Conservation (phyloP, 1,140 invertebrate genomes). For the Apis cerana region DNA sequence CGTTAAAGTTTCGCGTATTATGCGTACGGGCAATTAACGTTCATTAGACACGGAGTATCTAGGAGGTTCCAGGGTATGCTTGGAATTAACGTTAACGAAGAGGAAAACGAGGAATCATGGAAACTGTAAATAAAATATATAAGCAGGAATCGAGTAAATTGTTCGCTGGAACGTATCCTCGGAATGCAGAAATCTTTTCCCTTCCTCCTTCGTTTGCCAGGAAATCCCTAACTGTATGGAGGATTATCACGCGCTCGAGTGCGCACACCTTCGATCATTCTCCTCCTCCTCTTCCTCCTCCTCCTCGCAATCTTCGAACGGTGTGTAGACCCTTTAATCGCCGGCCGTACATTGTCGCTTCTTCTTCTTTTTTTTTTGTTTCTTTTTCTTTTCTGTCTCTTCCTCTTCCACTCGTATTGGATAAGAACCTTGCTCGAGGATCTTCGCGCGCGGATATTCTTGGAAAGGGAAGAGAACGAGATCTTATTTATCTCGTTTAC, state of each 20-base stretch:
- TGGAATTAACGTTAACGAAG: conserved; percentile 47
- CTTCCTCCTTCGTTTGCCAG: not conserved
- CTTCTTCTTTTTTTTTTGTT: not conserved
- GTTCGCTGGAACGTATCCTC: conserved; percentile 37
- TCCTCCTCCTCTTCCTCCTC: not conserved
- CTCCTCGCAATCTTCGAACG: not conserved
- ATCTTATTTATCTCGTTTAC: not conserved
- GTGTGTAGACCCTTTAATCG: conserved; percentile 37
- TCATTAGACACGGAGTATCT: conserved; percentile 31
- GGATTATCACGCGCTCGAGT: conserved; percentile 21
- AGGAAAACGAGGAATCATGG: conserved; percentile 14
- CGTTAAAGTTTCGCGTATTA: conserved; percentile 38
- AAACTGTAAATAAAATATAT: conserved; percentile 51
- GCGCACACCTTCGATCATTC: conserved; percentile 27
- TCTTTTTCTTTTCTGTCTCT: not conserved
- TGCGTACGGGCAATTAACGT: conserved; percentile 44
- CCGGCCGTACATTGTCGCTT: conserved; percentile 7
- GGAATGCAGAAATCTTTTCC: conserved; percentile 41
- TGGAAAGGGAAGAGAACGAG: not conserved
- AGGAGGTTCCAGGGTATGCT: conserved; percentile 15
- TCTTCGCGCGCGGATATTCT: conserved; percentile 2
- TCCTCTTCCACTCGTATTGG: too few species aligned
- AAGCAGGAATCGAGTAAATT: conserved; percentile 37
- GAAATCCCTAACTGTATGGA: conserved; percentile 21
- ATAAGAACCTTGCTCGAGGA: not conserved